Evolutionary conservation across 2,888 invertebrate species (phyloP).

Genomic region (Caenorhabditis virilis): DNA sequence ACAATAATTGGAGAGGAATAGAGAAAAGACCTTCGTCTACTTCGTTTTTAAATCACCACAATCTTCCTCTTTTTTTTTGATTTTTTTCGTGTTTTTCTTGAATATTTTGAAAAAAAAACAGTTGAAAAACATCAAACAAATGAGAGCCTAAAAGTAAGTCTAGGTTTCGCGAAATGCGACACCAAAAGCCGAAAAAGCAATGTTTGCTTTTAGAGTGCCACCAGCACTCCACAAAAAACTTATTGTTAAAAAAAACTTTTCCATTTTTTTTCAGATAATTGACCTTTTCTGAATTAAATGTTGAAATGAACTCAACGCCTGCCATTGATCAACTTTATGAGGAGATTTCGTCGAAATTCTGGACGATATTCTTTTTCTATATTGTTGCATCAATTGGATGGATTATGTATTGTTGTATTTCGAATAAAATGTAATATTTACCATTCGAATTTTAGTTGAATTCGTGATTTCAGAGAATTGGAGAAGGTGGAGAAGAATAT

Average conservation of each 20-base stretch:
- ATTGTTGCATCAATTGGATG: slow-evolving; percentile 22
- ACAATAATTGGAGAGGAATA: no score
- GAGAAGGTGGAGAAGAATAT: slow-evolving; percentile 22
- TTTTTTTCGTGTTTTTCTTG: no score
- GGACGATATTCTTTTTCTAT: slow-evolving; percentile 30
- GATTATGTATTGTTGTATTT: slow-evolving; percentile 25
- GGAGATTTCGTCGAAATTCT: slow-evolving; percentile 28
- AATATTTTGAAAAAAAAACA: no score
- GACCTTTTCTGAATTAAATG: neutral
- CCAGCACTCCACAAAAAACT: no score
- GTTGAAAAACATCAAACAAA: no score
- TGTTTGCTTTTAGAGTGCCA: no score
- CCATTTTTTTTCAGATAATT: neutral
- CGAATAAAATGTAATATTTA: slow-evolving; percentile 15
- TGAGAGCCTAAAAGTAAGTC: no score
- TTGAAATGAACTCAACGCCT: slow-evolving; percentile 2
- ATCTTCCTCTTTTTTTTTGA: no score
- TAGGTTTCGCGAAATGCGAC: neutral
- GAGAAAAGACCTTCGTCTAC: no score
- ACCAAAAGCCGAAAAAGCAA: no score
- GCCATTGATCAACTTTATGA: slow-evolving; percentile 26
- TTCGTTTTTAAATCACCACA: no score
- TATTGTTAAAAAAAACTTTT: no score
- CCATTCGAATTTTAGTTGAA: neutral
- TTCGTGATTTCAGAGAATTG: slow-evolving; percentile 14